Evolutionary conservation across 1,140 invertebrate species (phyloP), one percentile per base, ranked within the genome.

Genomic region (Trichonephila clavipes): DNA sequence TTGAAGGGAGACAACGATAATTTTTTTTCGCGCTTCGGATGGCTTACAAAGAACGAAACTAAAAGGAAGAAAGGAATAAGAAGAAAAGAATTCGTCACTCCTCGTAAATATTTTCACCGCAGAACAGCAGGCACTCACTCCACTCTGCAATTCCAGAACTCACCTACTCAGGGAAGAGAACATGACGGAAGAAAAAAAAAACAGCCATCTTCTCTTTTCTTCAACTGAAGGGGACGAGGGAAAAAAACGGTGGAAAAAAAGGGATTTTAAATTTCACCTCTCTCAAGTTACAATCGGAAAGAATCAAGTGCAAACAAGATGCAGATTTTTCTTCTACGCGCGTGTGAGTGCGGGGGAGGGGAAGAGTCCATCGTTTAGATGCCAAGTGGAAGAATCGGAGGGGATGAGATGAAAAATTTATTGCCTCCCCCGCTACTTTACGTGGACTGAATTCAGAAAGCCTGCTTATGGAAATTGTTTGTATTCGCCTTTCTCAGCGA

Each of bases 381-480:
- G 51, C 51, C 69, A 89, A 72, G 87, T 89, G 19, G 40, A 14
- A 51, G 87, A 44, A 58, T 40, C 21, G 72, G 51, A n/a, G 34
- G 58, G 90, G 81, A 21, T 44, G 61, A 91, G 59, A 91, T 82
- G 69, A 91, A 83, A 81, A 91, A 82, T 81, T 81, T 91, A 91
- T 91, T 91, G 72, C 58, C 0, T 19, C 34, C 44, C 51, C 90
- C 19, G 10, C 51, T 21, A n/a, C 44, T 87, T 28, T 62, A 87
- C 90, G 82, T 82, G 90, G 40, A 72, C 24, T 92, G 91, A 92
- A 92, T 92, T 92, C 91, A 92, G 91, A 92, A 92, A 61, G 91
- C 62, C 91, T 92, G 91, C 77, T 92, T 92, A 92, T 92, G 91
- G 82, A 92, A 92, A 92, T 92, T 92, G 91, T 92, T 92, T 92